A percentile compares a stretch with the other conserved stretches of the same genome.
phyloP scores from a whole-genome alignment of 1,140 invertebrate species.

The Brachionus calyciflorus region DNA sequence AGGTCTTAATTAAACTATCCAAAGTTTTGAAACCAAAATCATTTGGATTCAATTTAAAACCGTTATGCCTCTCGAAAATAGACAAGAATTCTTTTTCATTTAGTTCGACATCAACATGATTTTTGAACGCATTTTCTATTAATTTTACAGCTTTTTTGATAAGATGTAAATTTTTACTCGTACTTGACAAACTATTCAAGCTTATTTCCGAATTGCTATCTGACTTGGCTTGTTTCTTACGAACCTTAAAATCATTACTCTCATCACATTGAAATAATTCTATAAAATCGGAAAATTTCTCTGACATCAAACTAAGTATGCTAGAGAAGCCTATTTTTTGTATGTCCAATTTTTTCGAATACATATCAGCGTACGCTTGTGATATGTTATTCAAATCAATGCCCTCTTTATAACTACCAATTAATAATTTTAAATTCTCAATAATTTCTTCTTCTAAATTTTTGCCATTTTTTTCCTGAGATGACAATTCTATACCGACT shows the following conservation, averaged over 20 bases:
- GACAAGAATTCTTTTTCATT: not conserved
- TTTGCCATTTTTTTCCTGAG: not conserved
- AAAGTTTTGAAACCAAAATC: constrained; percentile 6
- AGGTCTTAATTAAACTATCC: not conserved
- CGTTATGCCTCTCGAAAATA: not conserved
- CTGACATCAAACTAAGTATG: not conserved
- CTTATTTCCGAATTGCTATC: not conserved
- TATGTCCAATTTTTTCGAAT: not conserved
- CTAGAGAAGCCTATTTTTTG: not conserved
- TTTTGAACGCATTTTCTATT: not conserved
- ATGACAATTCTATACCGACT: not conserved
- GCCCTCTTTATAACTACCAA: not conserved
- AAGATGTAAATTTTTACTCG: not conserved
- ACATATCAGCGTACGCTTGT: constrained; percentile 1
- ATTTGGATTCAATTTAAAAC: not conserved
- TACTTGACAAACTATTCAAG: too few relatives aligned
- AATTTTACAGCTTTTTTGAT: not conserved
- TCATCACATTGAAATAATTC: not conserved
- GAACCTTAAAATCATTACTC: not conserved
- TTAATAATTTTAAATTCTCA: not conserved
- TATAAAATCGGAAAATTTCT: not conserved
- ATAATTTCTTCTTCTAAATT: not conserved
- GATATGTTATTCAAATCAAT: not conserved
- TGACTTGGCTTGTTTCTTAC: not conserved
- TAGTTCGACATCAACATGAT: not conserved